Evolutionary conservation across 2,888 invertebrate genomes (phyloP), one percentile per base, ranked within the genome.

Genomic region (Eustalomyia histrio): DNA sequence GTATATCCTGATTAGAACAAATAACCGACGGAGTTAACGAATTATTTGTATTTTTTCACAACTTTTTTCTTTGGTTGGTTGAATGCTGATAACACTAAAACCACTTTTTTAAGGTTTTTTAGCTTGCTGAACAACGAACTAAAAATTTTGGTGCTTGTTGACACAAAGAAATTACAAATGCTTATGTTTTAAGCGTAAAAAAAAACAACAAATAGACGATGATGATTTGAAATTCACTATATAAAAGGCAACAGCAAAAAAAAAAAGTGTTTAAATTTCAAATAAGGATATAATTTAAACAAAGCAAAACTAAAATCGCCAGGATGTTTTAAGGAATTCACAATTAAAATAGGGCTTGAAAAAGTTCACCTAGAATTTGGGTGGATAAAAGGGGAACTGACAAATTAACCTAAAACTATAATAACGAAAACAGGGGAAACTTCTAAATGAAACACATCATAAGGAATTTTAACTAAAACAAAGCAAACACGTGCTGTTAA

Each of bases 111-210:
- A 18, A 33, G 6, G 43, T 16, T 58, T 16, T 58, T 58, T 29
- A 33, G 57, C 76, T 68, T 76, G 55, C 47, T 63, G 50, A 76
- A 76, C 55, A 76, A 76, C 55, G 76, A 47, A 76, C 52, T n/a
- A 52, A 10, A 50, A 57, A 58, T 76, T 57, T 76, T 57, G 52
- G 65, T 78, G 67, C 21, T 78, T 78, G 78, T 73, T 78, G 78
- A 78, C 78, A 78, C 78, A 78, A 78, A 67, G 75, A 79, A 79
- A 69, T 75, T 75, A 75, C 79, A 68, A 75, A 75, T 79, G 69
- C 79, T 71, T 69, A 69, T 79, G 75, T 75, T 75, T 74, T 18
- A 61, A 73, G 73, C 67, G 72, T 24, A 79, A 69, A 65, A 79
- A 69, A 65, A 63, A 75, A 75, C 68, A 79, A 79, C 68, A 79